Conservation (phyloP, 2,113 vertebrate species). For the Oncorhynchus mykiss region DNA sequence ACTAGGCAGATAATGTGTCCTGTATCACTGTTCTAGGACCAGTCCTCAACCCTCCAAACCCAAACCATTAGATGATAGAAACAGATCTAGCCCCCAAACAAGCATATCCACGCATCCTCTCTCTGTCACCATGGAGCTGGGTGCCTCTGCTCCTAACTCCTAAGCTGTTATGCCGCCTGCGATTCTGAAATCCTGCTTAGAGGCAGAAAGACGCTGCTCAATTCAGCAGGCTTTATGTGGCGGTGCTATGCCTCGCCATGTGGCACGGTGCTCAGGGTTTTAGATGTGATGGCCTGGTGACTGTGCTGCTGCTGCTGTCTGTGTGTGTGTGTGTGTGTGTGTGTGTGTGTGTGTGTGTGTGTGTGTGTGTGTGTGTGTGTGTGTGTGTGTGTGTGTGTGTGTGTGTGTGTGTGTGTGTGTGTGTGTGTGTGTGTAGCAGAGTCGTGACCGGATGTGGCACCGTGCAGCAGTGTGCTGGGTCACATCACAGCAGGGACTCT, state of each 20-base stretch:
- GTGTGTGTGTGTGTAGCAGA: background rate
- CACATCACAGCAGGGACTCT: background rate
- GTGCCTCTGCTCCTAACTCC: background rate
- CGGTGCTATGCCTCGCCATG: background rate
- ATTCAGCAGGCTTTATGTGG: background rate
- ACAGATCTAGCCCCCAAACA: background rate
- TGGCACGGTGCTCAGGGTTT: background rate
- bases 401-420: background rate
- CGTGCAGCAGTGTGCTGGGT: background rate
- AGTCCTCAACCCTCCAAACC: background rate
- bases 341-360: background rate
- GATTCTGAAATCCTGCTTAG: constrained; percentile 11
- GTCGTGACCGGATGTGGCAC: background rate
- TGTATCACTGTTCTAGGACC: too few species aligned
- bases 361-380: too few species aligned
- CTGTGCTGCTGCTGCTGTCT: background rate
- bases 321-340: background rate
- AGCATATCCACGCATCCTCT: background rate
- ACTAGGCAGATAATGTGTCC: too few species aligned
- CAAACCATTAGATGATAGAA: background rate
- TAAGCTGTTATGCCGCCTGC: constrained; percentile 27
- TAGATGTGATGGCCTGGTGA: background rate
- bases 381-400: background rate
- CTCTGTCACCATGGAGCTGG: background rate
- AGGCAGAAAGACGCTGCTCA: constrained; percentile 12